A percentile compares a stretch with the other conserved stretches of the same genome.
Conservation (phyloP, 1,140 invertebrate genomes). For the Drosophila ironensis region DNA sequence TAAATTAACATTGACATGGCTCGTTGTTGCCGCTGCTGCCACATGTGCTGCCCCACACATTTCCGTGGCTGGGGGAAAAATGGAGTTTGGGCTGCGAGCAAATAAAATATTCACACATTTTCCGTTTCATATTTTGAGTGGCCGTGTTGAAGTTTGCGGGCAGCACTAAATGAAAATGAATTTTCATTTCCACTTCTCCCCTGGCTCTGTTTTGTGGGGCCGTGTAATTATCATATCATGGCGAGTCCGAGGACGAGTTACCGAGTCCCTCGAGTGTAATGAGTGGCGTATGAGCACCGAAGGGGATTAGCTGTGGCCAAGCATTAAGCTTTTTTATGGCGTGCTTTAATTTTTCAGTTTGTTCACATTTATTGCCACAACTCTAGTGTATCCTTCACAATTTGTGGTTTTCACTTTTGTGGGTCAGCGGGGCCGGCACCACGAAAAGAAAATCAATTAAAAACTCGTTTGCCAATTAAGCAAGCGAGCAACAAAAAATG, state of each 20-base stretch:
- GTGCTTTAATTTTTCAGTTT: background rate
- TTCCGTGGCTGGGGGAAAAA: background rate
- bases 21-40: constrained; percentile 47
- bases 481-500: constrained; percentile 1
- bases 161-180: constrained; percentile 59
- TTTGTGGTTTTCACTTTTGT: constrained; percentile 38
- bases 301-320: constrained; percentile 35
- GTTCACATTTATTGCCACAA: background rate
- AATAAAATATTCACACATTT: constrained; percentile 77
- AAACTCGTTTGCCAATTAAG: constrained; percentile 39
- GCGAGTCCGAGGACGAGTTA: constrained; percentile 12
- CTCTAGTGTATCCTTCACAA: background rate
- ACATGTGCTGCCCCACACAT: constrained; percentile 64
- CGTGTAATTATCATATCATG: constrained; percentile 77
- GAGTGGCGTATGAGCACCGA: constrained; percentile 44
- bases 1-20: constrained; percentile 78
- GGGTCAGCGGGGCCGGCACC: constrained; percentile 16
- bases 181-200: constrained; percentile 64
- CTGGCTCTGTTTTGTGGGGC: constrained; percentile 52
- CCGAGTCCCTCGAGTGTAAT: constrained; percentile 56
- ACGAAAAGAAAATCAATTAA: constrained; percentile 54
- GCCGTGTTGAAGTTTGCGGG: constrained; percentile 60
- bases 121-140: constrained; percentile 75
- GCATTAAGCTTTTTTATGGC: background rate
- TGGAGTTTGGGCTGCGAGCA: constrained; percentile 37